These are phyloP conservation scores for Tangara arthus DNA, from an alignment of 2,797 vertebrate species.

Conservation along the genomic window DNA sequence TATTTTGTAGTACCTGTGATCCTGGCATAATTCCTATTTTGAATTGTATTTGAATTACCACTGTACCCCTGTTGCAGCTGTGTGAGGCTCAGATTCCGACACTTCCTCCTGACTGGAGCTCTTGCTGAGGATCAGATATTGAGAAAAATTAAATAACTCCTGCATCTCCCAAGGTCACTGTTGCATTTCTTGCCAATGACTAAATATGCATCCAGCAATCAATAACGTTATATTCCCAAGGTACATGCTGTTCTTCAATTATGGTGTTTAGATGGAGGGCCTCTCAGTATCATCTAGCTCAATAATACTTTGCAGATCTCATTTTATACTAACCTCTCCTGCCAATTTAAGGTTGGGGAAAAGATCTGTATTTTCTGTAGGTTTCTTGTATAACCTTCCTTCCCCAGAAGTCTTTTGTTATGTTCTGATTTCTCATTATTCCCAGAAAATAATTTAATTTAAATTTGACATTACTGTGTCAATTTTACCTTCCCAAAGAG, in stretches of 20 bases:
- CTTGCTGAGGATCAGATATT: not conserved
- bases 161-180: not conserved
- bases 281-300: not conserved
- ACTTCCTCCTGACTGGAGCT: not conserved
- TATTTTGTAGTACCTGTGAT: not conserved
- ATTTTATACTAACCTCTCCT: not conserved
- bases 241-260: not conserved
- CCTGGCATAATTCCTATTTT: not conserved
- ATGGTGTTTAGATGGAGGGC: not conserved
- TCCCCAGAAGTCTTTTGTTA: not conserved
- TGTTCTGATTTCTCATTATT: not conserved
- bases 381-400: not conserved
- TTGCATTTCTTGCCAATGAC: not conserved
- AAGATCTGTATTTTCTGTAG: not conserved
- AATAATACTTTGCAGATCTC: not conserved
- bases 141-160: not conserved
- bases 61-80: not conserved
- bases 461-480: not conserved
- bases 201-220: not conserved
- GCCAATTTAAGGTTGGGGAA: not conserved
- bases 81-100: not conserved
- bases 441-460: not conserved
- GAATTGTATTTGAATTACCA: not conserved
- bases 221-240: not conserved
- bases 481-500: not conserved